A percentile compares a stretch with the other conserved stretches of the same genome.
phyloP scores from a whole-genome alignment of 2,888 invertebrate species.

The Eristalinus sepulchralis region DNA sequence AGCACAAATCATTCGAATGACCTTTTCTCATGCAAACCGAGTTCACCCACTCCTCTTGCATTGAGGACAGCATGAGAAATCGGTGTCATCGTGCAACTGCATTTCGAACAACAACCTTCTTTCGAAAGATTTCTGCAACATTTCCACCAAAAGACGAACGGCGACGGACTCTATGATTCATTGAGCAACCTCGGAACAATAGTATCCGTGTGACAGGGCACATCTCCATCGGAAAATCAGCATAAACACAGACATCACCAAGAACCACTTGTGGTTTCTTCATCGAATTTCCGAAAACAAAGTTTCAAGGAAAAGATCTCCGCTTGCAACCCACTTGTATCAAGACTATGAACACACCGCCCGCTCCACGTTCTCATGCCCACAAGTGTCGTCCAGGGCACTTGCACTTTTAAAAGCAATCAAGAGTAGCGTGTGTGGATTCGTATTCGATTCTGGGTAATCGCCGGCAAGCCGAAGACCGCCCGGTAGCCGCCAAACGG shows the following conservation, averaged over 20 bases:
- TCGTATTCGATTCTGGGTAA: constrained; percentile 69
- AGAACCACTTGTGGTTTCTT: not conserved
- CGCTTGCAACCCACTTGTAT: constrained; percentile 46
- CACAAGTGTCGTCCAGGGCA: constrained; percentile 37
- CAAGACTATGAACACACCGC: not conserved
- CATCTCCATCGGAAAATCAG: not conserved
- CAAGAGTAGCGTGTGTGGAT: constrained; percentile 53
- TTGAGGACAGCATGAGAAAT: not conserved
- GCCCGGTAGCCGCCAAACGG: constrained; percentile 46
- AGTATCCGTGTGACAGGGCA: not conserved
- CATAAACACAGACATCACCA: not conserved
- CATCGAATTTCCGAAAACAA: constrained; percentile 51
- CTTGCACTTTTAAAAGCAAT: constrained; percentile 31
- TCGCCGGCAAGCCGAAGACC: constrained; percentile 62
- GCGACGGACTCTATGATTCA: not conserved
- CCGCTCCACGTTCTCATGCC: constrained; percentile 31
- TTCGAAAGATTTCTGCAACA: not conserved
- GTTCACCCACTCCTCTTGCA: too few species aligned
- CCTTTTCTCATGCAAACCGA: too few species aligned
- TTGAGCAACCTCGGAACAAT: not conserved
- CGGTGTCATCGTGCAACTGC: not conserved
- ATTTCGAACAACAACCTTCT: not conserved
- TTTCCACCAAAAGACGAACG: not conserved
- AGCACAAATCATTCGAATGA: too few species aligned
- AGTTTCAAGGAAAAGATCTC: constrained; percentile 44